These are phyloP conservation scores for Microctonus aethiopoides DNA, from an alignment of 2,888 invertebrate species.

Conservation along the genomic window DNA sequence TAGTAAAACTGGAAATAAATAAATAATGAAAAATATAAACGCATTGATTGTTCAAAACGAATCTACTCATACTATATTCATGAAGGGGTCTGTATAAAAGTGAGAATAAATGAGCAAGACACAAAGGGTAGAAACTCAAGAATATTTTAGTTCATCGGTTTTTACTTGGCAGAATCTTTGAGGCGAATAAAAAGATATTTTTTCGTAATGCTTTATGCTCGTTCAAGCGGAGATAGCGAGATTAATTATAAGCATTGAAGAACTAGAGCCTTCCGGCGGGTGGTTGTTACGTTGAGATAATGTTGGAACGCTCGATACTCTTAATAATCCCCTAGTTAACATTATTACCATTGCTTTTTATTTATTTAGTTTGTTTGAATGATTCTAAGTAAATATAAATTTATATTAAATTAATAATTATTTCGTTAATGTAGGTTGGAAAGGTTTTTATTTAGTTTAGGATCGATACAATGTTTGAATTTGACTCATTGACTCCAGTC, in stretches of 20 bases:
- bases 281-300: conserved; percentile 33
- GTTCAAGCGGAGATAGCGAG: conserved; percentile 27
- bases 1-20: too few relatives aligned
- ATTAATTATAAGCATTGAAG: too few relatives aligned
- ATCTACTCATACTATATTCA: background rate
- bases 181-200: background rate
- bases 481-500: background rate
- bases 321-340: background rate
- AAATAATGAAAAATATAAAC: background rate
- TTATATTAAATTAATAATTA: too few relatives aligned
- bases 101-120: background rate
- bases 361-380: background rate
- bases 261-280: conserved; percentile 5
- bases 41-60: background rate
- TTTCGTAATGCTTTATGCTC: conserved; percentile 16
- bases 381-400: background rate
- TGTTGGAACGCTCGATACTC: conserved; percentile 42
- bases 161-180: background rate
- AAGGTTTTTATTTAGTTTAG: too few relatives aligned
- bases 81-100: background rate
- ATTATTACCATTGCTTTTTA: background rate
- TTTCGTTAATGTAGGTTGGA: background rate
- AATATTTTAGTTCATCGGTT: conserved; percentile 5
- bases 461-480: background rate
- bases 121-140: background rate